Evolutionary conservation across 2,113 vertebrate genomes (phyloP), one percentile per base, ranked within the genome.

Genomic region (Eudyptes chrysolophus): DNA sequence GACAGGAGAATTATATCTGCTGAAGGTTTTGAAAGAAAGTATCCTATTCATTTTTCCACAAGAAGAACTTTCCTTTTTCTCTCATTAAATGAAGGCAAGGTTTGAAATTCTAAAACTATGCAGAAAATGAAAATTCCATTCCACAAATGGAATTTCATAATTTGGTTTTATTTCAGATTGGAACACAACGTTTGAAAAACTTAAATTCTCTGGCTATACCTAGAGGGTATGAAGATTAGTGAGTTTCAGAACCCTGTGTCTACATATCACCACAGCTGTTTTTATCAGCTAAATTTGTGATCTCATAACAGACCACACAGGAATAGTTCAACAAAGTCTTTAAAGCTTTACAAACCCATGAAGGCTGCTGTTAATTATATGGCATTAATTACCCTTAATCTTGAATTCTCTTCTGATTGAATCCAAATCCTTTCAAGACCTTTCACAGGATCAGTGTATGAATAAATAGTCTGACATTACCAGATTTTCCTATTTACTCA

Each of bases 221-320:
- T n/a, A 16, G 4, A 46, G 11, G 6, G 1, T 52, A 32, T 69
- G 69, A 60, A 72, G 52, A 34, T 60, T 22, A 60, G 7, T n/a
- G 54, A 77, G 17, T 42, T 55, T 76, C 44, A 87, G 38, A 65
- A 77, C 10, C 4, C 16, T 55, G 10, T n/a, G 26, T 17, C 17
- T 77, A 7, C 24, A 16, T 32, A 38, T 22, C 15, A 7, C 36
- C 25, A 12, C 17, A 52, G 17, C 24, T 64, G 5, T 2, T 93
- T 68, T 55, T 60, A 27, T 48, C 24, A 69, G 29, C 5, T n/a
- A 42, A 29, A 69, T 64, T 46, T 26, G n/a, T 69, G 18, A 40
- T 76, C 9, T 22, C 15, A 18, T 70, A 70, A 25, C 32, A 92
- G 40, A 55, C 0, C 0, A 38, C 29, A 52, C 1, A 81, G 6